Conservation (phyloP, 2,113 vertebrate species). For the Patagioenas fasciata region DNA sequence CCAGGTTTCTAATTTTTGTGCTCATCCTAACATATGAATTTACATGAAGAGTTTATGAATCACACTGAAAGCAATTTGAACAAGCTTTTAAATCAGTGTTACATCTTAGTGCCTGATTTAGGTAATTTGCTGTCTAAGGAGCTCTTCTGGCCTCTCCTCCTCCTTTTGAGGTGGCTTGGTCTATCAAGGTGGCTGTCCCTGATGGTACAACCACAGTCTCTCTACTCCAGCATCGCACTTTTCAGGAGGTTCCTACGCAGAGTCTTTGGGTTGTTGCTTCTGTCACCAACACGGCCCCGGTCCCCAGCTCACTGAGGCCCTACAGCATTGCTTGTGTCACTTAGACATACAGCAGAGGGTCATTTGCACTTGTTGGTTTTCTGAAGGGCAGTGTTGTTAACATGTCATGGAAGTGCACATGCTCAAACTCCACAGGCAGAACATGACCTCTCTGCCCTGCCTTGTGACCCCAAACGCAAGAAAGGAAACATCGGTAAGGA, state of each 20-base stretch:
- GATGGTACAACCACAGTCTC: neutral
- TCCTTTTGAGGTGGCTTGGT: neutral
- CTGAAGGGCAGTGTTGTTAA: neutral
- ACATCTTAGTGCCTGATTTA: slow-evolving; percentile 71
- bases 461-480: neutral
- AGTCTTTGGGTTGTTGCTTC: fast-evolving
- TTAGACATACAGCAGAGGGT: neutral
- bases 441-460: neutral
- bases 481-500: neutral
- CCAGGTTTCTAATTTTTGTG: slow-evolving; percentile 75
- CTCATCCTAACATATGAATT: slow-evolving; percentile 74
- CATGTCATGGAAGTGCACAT: fast-evolving
- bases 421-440: neutral
- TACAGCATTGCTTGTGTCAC: fast-evolving
- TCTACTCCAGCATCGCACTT: neutral
- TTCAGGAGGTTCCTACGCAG: fast-evolving
- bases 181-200: neutral
- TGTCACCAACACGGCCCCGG: fast-evolving
- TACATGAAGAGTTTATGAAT: slow-evolving; percentile 79
- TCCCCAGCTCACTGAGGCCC: neutral
- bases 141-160: slow-evolving; percentile 38
- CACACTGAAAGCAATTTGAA: slow-evolving; percentile 74
- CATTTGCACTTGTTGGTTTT: neutral
- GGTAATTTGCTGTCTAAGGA: slow-evolving; percentile 66
- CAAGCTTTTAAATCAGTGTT: slow-evolving; percentile 77